Base-by-base conservation (phyloP, 2,113 vertebrate species). In the Sakesphorus luctuosus region DNA sequence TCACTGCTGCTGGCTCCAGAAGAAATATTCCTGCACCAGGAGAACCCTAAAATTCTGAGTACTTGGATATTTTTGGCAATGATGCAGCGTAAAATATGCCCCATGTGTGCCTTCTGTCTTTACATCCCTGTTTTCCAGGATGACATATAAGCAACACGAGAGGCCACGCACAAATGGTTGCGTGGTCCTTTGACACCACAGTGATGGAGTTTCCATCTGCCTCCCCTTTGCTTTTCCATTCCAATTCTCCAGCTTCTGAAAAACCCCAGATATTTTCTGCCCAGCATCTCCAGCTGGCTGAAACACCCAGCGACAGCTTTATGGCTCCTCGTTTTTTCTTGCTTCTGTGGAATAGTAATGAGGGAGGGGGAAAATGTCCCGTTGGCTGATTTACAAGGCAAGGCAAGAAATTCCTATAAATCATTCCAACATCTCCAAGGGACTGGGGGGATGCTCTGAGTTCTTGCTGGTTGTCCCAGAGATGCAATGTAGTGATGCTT, bases 281-380 rank as follows among this genome's bases (percentile, higher is more conserved):
- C 91, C 68, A 61, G 89, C 81, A 69, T 95, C 95, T 83, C 89
- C 93, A 90, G 94, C 82, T 76, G 86, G 91, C 87, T 95, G 92
- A 96, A 97, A 90, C 76, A 88, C 94, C 88, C 4, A 47, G 56
- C 25, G 94, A 95, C 96, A 96, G 92, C 95, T 97, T 97, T 97
- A 97, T 55, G 73, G 93, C 94, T 95, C 90, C 89, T 94, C 10
- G 28, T 87, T 92, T 92, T 96, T 36, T 69, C 89, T 97, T 18
- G 59, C 92, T 96, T 94, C 94, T 43, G 58, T 65, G 35, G 93
- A 97, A 95, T 87, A 81, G 75, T 28, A 85, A 67, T 5, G 40
- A 90, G 65, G 72, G 80, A 44, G 67, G 43, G 65, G 65, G 23
- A 4, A 47, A 72, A 59, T 3, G 20, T 90, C 82, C 87, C 1